These are phyloP conservation scores for Neoarius graeffei DNA, from an alignment of 2,113 vertebrate genomes.

Conservation along the genomic window DNA sequence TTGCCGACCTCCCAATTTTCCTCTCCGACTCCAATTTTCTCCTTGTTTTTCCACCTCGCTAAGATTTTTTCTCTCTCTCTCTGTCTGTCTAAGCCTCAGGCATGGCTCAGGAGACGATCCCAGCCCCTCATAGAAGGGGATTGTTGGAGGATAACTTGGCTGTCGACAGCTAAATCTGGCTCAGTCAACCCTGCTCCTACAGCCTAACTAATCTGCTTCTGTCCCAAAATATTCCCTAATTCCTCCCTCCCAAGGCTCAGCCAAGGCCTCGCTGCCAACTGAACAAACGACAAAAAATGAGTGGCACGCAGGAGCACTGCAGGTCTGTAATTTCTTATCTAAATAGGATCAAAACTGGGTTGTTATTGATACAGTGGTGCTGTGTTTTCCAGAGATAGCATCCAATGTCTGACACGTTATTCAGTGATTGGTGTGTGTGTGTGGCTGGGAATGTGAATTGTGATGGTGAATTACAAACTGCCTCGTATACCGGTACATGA, in stretches of 20 bases:
- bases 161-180: conserved; percentile 77
- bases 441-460: not conserved
- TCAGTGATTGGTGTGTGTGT: not conserved
- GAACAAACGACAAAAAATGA: conserved; percentile 34
- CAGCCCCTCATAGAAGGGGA: conserved; percentile 67
- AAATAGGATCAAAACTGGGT: conserved; percentile 55
- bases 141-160: conserved; percentile 75
- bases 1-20: conserved; percentile 21
- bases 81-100: conserved; percentile 60
- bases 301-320: conserved; percentile 1
- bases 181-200: conserved; percentile 68
- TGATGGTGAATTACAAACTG: conserved; percentile 26
- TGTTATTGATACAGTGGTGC: conserved; percentile 43
- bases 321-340: conserved; percentile 53
- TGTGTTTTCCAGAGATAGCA: conserved; percentile 48
- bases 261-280: conserved; percentile 58
- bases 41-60: conserved; percentile 12
- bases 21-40: conserved; percentile 6
- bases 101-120: conserved; percentile 68
- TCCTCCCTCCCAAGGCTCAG: conserved; percentile 69
- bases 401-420: conserved; percentile 44
- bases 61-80: conserved; percentile 1
- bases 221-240: conserved; percentile 77
- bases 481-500: conserved; percentile 16
- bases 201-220: conserved; percentile 72